These are phyloP conservation scores for Cotesia chilonis DNA, from an alignment of 1,140 invertebrate genomes.

Conservation along the genomic window DNA sequence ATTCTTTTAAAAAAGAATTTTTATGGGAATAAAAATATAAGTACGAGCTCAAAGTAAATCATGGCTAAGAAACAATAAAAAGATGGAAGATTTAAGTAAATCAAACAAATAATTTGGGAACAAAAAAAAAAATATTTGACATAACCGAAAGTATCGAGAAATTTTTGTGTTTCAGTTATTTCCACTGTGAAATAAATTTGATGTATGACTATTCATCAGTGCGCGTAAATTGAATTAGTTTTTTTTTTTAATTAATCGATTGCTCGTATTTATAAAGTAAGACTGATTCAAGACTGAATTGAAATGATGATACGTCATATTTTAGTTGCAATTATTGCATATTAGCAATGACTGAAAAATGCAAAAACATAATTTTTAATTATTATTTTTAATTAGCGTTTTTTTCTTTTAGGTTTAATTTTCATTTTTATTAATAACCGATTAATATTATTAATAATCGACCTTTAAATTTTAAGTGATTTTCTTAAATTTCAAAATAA, in stretches of 20 bases:
- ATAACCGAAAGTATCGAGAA: not conserved
- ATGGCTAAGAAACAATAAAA: no score
- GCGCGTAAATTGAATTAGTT: not conserved
- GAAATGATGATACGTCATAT: not conserved
- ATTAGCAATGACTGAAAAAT: not conserved
- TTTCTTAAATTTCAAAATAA: no score
- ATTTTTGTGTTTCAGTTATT: not conserved
- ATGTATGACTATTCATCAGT: not conserved
- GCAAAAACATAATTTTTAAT: not conserved
- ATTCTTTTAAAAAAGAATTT: no score
- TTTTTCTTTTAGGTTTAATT: not conserved
- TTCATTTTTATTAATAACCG: conserved; percentile 1
- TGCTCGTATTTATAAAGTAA: conserved; percentile 3
- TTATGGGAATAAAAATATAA: no score
- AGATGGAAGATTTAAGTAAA: no score
- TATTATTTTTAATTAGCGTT: not conserved
- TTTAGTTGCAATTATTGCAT: not conserved
- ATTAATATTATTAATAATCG: no score
- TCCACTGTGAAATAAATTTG: not conserved
- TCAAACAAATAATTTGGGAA: no score
- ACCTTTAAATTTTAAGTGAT: no score
- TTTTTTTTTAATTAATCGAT: not conserved
- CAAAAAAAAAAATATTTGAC: not conserved
- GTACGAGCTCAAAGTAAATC: no score
- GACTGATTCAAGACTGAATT: conserved; percentile 15